These are phyloP conservation scores for Crematogaster levior DNA, from an alignment of 2,888 invertebrate genomes.

Conservation along the genomic window DNA sequence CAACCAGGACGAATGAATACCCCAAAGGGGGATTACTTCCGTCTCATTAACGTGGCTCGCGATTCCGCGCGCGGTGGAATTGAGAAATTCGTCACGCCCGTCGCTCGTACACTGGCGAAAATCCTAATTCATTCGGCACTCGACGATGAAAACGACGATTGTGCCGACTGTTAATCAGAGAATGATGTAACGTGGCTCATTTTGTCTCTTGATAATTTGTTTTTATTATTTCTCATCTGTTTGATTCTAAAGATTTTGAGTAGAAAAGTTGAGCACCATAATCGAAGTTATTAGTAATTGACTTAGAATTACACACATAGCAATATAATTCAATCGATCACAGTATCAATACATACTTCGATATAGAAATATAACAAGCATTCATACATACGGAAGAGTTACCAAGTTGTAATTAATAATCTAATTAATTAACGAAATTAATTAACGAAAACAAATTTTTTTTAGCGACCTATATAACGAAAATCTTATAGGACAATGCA, in stretches of 20 bases:
- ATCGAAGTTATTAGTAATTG: neutral
- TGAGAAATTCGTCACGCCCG: constrained; percentile 73
- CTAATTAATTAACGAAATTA: neutral
- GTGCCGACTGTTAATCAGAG: constrained; percentile 61
- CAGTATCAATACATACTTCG: neutral
- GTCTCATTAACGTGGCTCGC: constrained; percentile 75
- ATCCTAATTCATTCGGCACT: constrained; percentile 67
- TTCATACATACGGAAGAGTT: neutral
- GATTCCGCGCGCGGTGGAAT: constrained; percentile 64
- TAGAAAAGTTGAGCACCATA: neutral
- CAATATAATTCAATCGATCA: neutral
- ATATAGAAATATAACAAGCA: neutral
- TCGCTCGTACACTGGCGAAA: constrained; percentile 62
- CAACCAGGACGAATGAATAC: constrained; percentile 74
- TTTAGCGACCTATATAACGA: neutral
- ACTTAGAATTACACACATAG: neutral
- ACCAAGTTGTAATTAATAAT: neutral
- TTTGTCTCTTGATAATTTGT: neutral
- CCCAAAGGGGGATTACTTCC: constrained; percentile 75
- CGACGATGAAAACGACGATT: constrained; percentile 59
- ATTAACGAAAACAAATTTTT: no score
- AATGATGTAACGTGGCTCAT: constrained; percentile 42
- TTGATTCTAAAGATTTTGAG: neutral
- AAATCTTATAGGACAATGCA: neutral
- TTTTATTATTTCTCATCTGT: neutral